Conservation (phyloP, 2,113 vertebrate species). For the Xiphias gladius region DNA sequence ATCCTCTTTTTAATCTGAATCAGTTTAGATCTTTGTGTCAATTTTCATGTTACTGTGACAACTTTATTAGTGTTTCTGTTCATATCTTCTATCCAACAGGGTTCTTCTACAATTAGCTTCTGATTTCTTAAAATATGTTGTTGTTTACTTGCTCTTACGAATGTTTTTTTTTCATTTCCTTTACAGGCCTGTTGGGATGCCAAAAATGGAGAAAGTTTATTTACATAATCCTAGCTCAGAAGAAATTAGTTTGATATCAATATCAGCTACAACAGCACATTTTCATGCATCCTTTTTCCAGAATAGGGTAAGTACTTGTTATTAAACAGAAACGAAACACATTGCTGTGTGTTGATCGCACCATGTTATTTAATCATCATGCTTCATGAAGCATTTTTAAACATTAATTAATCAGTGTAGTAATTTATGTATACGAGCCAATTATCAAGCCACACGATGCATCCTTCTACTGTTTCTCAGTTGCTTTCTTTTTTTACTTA, state of each 20-base stretch:
- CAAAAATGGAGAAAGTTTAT: conserved; percentile 99
- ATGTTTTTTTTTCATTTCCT: conserved; percentile 32
- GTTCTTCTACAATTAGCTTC: not conserved
- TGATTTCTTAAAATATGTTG: not conserved
- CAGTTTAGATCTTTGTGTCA: no score
- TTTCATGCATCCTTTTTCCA: conserved; percentile 99
- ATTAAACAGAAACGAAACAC: no score
- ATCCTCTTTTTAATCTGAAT: no score
- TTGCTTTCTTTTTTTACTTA: not conserved
- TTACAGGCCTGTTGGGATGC: conserved; percentile 97
- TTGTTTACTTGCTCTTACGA: not conserved
- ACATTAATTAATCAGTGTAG: not conserved
- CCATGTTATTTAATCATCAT: not conserved
- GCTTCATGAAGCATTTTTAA: not conserved
- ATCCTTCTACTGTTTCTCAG: not conserved
- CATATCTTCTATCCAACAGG: not conserved
- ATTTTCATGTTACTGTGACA: no score
- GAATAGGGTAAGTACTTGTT: conserved; percentile 92
- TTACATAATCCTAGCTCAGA: conserved; percentile 99
- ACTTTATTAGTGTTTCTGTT: not conserved
- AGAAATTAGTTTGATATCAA: conserved; percentile 99
- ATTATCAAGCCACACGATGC: not conserved
- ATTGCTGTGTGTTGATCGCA: not conserved
- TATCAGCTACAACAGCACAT: conserved; percentile 99
- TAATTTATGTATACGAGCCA: not conserved